A percentile compares a stretch with the other conserved stretches of the same genome.
These are phyloP conservation scores for Stenodera caucasica DNA, from an alignment of 2,888 invertebrate genomes.

Conservation along the genomic window DNA sequence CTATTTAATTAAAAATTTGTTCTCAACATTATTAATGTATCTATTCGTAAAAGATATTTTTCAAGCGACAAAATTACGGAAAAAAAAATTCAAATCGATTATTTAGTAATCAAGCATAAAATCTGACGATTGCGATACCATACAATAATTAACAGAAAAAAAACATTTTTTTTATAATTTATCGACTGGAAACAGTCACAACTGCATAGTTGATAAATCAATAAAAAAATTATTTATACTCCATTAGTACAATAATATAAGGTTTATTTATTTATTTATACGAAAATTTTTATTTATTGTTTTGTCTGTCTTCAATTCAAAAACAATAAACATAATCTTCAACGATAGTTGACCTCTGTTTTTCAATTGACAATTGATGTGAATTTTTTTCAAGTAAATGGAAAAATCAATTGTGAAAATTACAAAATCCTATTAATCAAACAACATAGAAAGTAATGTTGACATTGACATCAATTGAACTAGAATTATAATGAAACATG, in stretches of 20 bases:
- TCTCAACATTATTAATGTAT: too few relatives aligned
- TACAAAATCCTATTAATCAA: background rate
- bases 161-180: background rate
- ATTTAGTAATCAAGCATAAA: background rate
- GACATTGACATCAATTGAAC: slow-evolving; percentile 1
- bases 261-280: too few relatives aligned
- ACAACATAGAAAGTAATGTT: background rate
- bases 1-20: too few relatives aligned
- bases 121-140: background rate
- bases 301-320: background rate
- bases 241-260: too few relatives aligned
- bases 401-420: background rate
- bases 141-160: background rate
- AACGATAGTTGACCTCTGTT: background rate
- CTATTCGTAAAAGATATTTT: too few relatives aligned
- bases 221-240: background rate
- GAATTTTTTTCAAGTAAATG: too few relatives aligned
- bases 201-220: background rate
- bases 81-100: background rate
- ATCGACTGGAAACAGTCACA: too few relatives aligned
- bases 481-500: too few relatives aligned
- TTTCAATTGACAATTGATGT: too few relatives aligned
- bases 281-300: background rate
- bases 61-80: background rate
- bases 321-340: background rate